A percentile compares a stretch with the other conserved stretches of the same genome.
Evolutionary conservation across 2,888 invertebrate species (phyloP).

Genomic region (Podotricha telesiphe): DNA sequence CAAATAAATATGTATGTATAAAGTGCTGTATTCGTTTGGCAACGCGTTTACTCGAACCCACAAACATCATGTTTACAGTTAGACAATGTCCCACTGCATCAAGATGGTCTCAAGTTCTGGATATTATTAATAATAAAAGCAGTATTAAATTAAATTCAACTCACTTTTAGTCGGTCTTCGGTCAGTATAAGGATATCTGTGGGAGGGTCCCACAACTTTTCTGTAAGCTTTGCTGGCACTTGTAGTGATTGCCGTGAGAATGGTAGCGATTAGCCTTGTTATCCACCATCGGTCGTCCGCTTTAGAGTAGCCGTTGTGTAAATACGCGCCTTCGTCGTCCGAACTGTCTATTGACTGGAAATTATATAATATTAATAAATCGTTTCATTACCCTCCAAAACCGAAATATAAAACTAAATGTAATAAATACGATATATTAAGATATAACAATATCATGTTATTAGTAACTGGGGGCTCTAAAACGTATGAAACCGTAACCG

Average conservation of each 20-base stretch:
- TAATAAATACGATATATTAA: no score
- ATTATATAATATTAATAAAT: neutral
- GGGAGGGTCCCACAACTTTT: constrained; percentile 63
- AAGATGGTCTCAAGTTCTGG: no score
- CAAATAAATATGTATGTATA: no score
- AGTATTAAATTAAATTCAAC: neutral
- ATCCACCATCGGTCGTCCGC: constrained; percentile 71
- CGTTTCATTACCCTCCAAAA: no score
- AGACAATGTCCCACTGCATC: no score
- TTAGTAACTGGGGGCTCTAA: no score
- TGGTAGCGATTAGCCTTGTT: constrained; percentile 59
- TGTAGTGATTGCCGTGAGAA: constrained; percentile 61
- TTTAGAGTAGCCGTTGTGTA: constrained; percentile 52
- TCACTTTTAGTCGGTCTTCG: constrained; percentile 63
- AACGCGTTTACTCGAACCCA: no score
- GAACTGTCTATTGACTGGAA: constrained; percentile 69
- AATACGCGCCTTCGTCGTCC: constrained; percentile 67
- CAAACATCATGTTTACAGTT: no score
- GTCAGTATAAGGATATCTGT: constrained; percentile 73
- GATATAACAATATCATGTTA: no score
- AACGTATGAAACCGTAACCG: no score
- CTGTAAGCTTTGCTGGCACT: constrained; percentile 57
- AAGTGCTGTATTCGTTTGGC: no score
- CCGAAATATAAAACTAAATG: no score
- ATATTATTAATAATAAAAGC: neutral